A percentile compares a stretch with the other conserved stretches of the same genome.
Evolutionary conservation across 2,797 vertebrate species (phyloP).

Genomic region (Vireo griseus): DNA sequence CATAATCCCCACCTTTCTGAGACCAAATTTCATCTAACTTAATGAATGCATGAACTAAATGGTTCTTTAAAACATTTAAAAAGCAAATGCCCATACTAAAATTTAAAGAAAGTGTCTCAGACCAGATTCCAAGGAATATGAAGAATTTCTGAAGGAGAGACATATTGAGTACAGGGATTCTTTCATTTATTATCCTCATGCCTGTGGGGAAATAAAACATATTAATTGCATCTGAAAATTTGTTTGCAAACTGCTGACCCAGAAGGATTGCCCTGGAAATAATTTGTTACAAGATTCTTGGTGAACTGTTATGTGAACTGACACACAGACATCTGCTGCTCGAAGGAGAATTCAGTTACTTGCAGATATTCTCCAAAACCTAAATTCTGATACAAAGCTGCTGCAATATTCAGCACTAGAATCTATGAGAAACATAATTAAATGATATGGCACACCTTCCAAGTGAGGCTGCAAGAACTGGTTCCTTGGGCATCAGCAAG

Average conservation of each 20-base stretch:
- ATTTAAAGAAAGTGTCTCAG: background rate
- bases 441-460: background rate
- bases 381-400: background rate
- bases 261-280: background rate
- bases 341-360: background rate
- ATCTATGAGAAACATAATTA: background rate
- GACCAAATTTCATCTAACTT: background rate
- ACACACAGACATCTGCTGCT: background rate
- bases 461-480: background rate
- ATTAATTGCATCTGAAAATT: background rate
- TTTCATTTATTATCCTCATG: background rate
- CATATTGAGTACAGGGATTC: background rate
- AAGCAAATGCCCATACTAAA: background rate
- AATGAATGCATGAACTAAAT: background rate
- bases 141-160: background rate
- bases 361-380: background rate
- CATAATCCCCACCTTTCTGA: background rate
- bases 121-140: background rate
- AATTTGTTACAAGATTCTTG: background rate
- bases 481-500: background rate
- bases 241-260: slow-evolving; percentile 13
- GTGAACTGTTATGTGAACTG: background rate
- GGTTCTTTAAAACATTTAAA: background rate
- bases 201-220: background rate
- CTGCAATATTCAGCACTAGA: background rate